phyloP scores from a whole-genome alignment of 2,888 invertebrate species.

The Leptopilina drosophilae region DNA sequence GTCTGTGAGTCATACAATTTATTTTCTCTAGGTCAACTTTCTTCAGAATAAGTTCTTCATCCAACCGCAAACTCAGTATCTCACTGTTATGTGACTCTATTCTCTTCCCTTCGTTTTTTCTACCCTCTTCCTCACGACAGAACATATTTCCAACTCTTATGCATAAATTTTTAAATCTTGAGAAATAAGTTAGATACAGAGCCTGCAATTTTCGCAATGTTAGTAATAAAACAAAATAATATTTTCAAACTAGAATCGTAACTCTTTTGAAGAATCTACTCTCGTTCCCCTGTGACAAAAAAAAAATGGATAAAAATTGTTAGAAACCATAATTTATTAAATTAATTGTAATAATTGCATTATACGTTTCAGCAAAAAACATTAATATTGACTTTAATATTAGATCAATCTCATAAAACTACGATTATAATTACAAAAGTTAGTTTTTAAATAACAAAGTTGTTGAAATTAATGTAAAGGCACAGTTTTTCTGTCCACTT shows the following conservation, averaged over 20 bases:
- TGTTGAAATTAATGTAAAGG: too few relatives aligned
- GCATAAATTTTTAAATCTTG: conserved; percentile 23
- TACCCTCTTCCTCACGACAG: neutral
- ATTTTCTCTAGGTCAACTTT: conserved; percentile 35
- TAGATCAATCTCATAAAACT: too few relatives aligned
- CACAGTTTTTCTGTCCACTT: too few relatives aligned
- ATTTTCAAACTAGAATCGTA: neutral
- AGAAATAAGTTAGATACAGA: conserved; percentile 14
- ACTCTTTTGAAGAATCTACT: too few relatives aligned
- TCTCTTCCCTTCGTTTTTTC: neutral
- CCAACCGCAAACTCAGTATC: conserved; percentile 32
- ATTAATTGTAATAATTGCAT: too few relatives aligned
- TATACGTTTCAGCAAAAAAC: too few relatives aligned
- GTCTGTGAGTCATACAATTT: conserved; percentile 34
- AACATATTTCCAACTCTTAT: conserved; percentile 36
- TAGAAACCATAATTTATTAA: too few relatives aligned
- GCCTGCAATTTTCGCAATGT: neutral
- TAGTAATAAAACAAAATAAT: neutral
- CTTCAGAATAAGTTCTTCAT: conserved; percentile 27
- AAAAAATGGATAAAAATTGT: too few relatives aligned
- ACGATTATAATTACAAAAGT: too few relatives aligned
- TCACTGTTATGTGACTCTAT: conserved; percentile 29
- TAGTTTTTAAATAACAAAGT: too few relatives aligned
- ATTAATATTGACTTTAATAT: too few relatives aligned
- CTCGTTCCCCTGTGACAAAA: too few relatives aligned